Evolutionary conservation across 2,888 invertebrate genomes (phyloP).

Genomic region (Drosophila bunnanda): DNA sequence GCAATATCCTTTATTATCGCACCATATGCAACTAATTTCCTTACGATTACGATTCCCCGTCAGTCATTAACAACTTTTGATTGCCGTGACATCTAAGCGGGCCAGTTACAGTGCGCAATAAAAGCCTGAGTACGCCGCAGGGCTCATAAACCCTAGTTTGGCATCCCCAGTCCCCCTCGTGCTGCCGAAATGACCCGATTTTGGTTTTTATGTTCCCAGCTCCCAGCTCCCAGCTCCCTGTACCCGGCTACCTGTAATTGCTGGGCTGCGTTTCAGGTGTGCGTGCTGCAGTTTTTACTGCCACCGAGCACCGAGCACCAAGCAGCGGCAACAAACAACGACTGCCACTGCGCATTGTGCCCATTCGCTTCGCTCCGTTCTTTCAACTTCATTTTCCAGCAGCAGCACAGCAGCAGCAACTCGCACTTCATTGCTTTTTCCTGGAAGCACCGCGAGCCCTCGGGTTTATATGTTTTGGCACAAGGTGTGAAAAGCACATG

Average conservation of each 20-base stretch:
- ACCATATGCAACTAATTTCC: constrained; percentile 47
- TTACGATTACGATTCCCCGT: constrained; percentile 38
- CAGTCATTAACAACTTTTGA: constrained; percentile 45
- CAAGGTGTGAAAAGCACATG: constrained; percentile 77
- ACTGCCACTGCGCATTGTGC: constrained; percentile 58
- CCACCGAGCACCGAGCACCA: no score
- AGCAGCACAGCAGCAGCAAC: constrained; percentile 35
- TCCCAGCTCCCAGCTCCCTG: neutral
- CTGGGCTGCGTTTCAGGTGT: constrained; percentile 63
- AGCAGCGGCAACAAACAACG: constrained; percentile 42
- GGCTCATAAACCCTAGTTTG: constrained; percentile 45
- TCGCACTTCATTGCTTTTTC: constrained; percentile 40
- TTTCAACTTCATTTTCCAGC: constrained; percentile 71
- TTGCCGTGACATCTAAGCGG: constrained; percentile 50
- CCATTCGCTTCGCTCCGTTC: constrained; percentile 53
- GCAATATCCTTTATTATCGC: constrained; percentile 41
- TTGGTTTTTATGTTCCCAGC: constrained; percentile 64
- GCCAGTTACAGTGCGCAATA: constrained; percentile 40
- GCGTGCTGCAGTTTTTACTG: constrained; percentile 79
- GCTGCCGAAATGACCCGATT: constrained; percentile 72
- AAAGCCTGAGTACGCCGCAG: constrained; percentile 41
- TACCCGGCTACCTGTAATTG: constrained; percentile 34
- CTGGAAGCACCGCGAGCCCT: constrained; percentile 12
- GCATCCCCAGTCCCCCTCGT: constrained; percentile 9
- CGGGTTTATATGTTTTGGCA: constrained; percentile 68